Evolutionary conservation across 1,140 invertebrate genomes (phyloP).

Genomic region (Zophobas atratus): DNA sequence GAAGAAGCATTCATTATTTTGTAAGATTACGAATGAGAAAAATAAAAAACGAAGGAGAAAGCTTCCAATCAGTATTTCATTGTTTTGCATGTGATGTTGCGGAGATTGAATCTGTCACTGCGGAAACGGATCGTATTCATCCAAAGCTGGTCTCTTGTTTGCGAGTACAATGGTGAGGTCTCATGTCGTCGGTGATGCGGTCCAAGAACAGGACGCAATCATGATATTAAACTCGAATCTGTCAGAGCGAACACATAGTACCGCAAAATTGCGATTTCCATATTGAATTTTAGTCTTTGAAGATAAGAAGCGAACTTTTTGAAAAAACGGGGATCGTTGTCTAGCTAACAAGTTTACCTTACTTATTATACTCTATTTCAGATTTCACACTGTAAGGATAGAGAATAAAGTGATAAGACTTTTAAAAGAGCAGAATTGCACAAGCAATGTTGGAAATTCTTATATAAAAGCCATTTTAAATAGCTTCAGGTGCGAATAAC

Average conservation of each 20-base stretch:
- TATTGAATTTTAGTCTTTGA: too few species aligned
- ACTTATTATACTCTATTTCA: too few species aligned
- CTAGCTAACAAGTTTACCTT: too few species aligned
- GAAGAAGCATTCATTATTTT: conserved; percentile 33
- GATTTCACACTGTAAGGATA: too few species aligned
- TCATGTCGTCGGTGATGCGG: conserved; percentile 12
- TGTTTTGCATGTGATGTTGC: conserved; percentile 53
- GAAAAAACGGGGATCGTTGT: too few species aligned
- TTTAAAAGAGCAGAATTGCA: conserved; percentile 26
- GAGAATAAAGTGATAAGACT: not conserved
- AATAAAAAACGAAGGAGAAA: conserved; percentile 36
- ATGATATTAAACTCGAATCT: not conserved
- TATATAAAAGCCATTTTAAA: conserved; percentile 24
- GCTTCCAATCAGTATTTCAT: conserved; percentile 53
- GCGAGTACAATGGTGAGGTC: conserved; percentile 21
- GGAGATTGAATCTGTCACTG: conserved; percentile 53
- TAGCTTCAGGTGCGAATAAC: conserved; percentile 34
- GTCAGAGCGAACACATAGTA: not conserved
- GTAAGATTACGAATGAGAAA: conserved; percentile 7
- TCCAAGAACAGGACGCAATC: conserved; percentile 14
- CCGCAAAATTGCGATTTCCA: too few species aligned
- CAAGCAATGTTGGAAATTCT: conserved; percentile 1
- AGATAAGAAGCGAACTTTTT: too few species aligned
- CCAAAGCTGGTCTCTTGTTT: conserved; percentile 36
- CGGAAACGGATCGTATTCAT: conserved; percentile 52